A percentile compares a stretch with the other conserved stretches of the same genome.
Evolutionary conservation across 2,888 invertebrate genomes (phyloP).

Genomic region (Lochmaea crataegi): DNA sequence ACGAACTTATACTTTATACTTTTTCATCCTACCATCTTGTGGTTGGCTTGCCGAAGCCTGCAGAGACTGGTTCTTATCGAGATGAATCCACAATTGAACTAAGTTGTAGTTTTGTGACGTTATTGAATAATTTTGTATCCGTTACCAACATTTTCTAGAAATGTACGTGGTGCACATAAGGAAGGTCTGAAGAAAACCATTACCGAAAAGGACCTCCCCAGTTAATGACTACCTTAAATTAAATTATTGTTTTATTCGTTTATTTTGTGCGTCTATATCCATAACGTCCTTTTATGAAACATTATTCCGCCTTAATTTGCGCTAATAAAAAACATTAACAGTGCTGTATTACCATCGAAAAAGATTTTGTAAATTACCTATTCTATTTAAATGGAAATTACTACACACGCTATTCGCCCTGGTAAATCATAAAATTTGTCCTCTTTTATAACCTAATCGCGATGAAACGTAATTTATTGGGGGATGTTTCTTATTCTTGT

Average conservation of each 20-base stretch:
- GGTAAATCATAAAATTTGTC: constrained; percentile 35
- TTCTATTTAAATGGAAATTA: constrained; percentile 36
- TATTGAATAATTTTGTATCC: no score
- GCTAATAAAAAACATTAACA: neutral
- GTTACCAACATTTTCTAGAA: no score
- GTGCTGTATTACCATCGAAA: neutral
- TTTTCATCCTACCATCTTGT: no score
- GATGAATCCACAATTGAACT: no score
- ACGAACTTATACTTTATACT: no score
- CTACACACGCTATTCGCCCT: constrained; percentile 15
- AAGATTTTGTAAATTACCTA: constrained; percentile 13
- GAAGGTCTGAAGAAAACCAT: no score
- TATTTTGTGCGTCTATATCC: neutral
- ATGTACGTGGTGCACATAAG: no score
- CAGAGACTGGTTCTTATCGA: no score
- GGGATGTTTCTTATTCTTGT: constrained; percentile 32
- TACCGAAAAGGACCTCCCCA: no score
- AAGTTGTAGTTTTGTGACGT: no score
- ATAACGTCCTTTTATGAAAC: neutral
- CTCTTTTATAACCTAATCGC: constrained; percentile 36
- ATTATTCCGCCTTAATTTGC: neutral
- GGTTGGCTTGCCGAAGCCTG: no score
- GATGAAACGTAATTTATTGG: constrained; percentile 35
- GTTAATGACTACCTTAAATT: no score
- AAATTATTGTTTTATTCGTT: neutral